Percentiles rank a stretch among this genome's conserved stretches.
Conservation (phyloP, 2,888 invertebrate genomes). For the Argyresthia goedartella region DNA sequence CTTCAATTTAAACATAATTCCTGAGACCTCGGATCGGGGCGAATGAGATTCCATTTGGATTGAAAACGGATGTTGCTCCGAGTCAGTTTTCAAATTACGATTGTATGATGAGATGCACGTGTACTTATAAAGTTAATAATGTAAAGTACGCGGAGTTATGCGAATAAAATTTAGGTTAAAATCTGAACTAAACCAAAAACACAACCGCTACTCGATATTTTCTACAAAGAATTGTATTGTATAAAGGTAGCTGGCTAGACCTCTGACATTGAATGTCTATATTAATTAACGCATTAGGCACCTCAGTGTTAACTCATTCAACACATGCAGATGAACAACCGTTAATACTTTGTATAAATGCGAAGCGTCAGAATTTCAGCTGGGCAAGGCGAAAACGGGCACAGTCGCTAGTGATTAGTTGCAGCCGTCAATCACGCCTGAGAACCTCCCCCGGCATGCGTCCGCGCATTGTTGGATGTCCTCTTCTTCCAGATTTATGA, state of each 20-base stretch:
- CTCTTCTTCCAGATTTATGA: too few species aligned
- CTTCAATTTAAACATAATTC: conserved; percentile 42
- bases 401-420: conserved; percentile 2
- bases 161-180: too few species aligned
- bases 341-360: too few species aligned
- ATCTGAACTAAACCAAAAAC: too few species aligned
- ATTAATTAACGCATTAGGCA: too few species aligned
- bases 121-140: background rate
- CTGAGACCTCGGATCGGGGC: conserved; percentile 40
- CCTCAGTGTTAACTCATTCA: too few species aligned
- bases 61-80: conserved; percentile 13
- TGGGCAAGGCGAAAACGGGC: background rate
- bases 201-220: too few species aligned
- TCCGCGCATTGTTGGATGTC: background rate
- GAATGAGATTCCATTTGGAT: conserved; percentile 13
- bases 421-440: conserved; percentile 32
- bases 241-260: too few species aligned
- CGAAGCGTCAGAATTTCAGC: too few species aligned
- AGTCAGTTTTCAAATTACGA: conserved; percentile 41
- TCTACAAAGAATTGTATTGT: too few species aligned
- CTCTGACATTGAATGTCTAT: too few species aligned
- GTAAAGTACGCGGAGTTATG: background rate
- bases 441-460: conserved; percentile 41
- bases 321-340: too few species aligned
- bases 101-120: background rate